Percentiles rank a stretch among this genome's conserved stretches.
These are phyloP conservation scores for Rhynchomys soricoides DNA, from an alignment of 2,113 vertebrate genomes.

Conservation along the genomic window DNA sequence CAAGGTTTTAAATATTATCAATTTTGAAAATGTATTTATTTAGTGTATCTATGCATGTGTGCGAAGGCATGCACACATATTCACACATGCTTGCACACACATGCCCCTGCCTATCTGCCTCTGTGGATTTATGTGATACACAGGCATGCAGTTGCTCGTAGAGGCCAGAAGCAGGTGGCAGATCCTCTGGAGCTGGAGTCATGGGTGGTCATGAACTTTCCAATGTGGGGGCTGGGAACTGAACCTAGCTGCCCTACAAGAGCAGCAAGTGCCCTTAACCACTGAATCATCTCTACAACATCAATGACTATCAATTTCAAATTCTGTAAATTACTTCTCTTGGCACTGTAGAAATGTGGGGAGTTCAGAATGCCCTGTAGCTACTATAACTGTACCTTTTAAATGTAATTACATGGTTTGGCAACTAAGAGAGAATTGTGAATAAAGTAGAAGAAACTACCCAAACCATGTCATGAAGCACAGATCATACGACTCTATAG, in stretches of 20 bases:
- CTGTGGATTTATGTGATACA: neutral
- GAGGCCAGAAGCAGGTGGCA: neutral
- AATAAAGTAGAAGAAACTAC: neutral
- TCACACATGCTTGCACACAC: neutral
- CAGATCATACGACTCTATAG: neutral
- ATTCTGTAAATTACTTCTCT: conserved; percentile 10
- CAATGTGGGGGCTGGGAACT: neutral
- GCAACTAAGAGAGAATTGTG: neutral
- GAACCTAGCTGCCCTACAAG: neutral
- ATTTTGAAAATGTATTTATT: no score
- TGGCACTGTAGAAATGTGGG: neutral
- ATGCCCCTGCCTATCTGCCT: neutral
- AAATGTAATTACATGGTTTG: conserved; percentile 13
- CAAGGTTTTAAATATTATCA: no score
- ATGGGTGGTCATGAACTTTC: neutral
- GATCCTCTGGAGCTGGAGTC: neutral
- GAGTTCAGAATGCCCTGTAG: conserved; percentile 17
- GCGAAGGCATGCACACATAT: no score
- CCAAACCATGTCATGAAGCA: neutral
- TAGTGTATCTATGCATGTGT: no score
- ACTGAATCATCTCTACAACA: neutral
- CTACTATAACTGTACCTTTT: neutral
- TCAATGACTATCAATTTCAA: neutral
- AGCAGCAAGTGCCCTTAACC: neutral
- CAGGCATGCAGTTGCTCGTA: neutral